Evolutionary conservation across 2,113 vertebrate species (phyloP), one percentile per base, ranked within the genome.

Genomic region (Ptyas mucosa): DNA sequence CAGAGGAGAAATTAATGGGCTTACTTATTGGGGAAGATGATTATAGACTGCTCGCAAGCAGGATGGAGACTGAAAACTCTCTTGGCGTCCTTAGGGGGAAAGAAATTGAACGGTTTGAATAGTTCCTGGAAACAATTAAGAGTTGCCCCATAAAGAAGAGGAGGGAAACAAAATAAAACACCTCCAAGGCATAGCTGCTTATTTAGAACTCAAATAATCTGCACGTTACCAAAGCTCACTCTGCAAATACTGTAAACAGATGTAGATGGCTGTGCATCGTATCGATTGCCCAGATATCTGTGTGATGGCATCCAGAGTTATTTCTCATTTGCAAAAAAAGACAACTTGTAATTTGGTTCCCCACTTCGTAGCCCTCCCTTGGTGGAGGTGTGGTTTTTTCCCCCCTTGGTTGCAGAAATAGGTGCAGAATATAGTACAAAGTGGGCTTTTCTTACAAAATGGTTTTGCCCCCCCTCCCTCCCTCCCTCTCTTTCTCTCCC

Each of bases 401-500:
- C 10, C 57, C 43, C 9, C 6, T 49, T 90, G 11, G 14, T 51
- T 51, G 43, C 55, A 89, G 57, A 61, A 24, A 61, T 29, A 29
- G 39, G 12, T 61, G 89, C 57, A 49, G 21, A 89, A 89, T 89
- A n/a, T 46, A 46, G 21, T 14, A 58, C 11, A 9, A 10, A 57
- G 21, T 58, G 26, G 23, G 26, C 26, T 87, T 86, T 87, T 26
- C 6, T 7, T 39, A 52, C 39, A 89, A 57, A 39, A 15, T 43
- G 24, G 23, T 61, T 46, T 29, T 15, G 9, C 0, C 1, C 14
- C 29, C 58, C 4, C 12, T 23, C 11, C 51, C 34, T 24, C 58
- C 7, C 58, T 29, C 8, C 3, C 18, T 5, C 20, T 5, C 61
- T 1, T 11, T 0, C 26, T 64, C 26, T 11, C 3, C 3, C 1